phyloP scores from a whole-genome alignment of 2,888 invertebrate species.

The Chloromyia formosa region DNA sequence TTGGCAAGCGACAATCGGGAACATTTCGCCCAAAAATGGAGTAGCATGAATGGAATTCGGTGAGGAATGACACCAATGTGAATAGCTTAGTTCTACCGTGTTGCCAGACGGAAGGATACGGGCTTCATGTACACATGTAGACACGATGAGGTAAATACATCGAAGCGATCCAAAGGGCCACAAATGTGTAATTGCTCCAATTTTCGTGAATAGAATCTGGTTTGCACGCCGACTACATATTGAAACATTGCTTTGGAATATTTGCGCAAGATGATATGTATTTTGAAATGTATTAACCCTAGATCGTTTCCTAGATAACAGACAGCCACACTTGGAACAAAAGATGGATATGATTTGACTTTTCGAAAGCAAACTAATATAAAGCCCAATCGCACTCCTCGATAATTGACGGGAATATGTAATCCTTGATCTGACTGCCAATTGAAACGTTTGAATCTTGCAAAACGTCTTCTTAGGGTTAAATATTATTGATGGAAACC shows the following conservation, averaged over 20 bases:
- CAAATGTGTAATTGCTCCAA: slow-evolving; percentile 43
- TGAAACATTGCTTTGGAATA: not conserved
- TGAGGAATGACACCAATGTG: slow-evolving; percentile 24
- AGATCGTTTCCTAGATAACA: not conserved
- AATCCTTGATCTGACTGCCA: no score
- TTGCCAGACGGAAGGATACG: not conserved
- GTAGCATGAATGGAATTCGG: slow-evolving; percentile 35
- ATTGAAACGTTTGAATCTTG: no score
- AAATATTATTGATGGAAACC: not conserved
- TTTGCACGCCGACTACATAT: not conserved
- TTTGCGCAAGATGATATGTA: not conserved
- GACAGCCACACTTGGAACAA: not conserved
- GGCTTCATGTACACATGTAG: not conserved
- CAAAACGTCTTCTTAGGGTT: not conserved
- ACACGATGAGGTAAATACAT: not conserved
- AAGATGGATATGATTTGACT: not conserved
- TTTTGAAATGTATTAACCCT: not conserved
- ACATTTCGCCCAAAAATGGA: slow-evolving; percentile 18
- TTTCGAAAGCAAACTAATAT: no score
- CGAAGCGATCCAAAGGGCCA: slow-evolving; percentile 25
- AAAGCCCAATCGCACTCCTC: no score
- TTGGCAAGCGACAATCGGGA: not conserved
- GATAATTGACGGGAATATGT: no score
- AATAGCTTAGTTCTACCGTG: not conserved
- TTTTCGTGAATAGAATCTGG: slow-evolving; percentile 19